Evolutionary conservation across 2,888 invertebrate genomes (phyloP), one percentile per base, ranked within the genome.

Genomic region (Troilus luridus): DNA sequence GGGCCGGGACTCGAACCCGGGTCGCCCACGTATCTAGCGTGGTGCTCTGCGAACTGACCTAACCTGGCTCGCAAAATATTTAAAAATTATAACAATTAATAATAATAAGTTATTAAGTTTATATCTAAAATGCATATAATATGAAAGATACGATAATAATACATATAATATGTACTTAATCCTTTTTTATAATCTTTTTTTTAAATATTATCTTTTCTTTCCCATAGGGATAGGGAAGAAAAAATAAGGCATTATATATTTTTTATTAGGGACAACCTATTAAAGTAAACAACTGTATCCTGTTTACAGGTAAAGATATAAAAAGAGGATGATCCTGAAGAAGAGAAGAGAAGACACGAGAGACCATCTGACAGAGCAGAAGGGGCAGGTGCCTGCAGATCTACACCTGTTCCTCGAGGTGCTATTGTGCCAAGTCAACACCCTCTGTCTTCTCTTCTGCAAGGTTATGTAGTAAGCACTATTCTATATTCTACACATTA

Each of bases 361-460:
- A 56, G 85, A 85, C 56, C 85, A 85, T 85, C 85, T 85, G 85
- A 85, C 85, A 85, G 85, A 54, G 54, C 81, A 81, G 17, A 54
- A 41, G 54, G 81, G 9, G 56, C 85, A 85, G 85, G 85, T 85
- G 85, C 56, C 21, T 56, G 56, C 56, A n/a, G 54, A 54, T n/a
- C 85, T 54, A n/a, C 85, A 85, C 85, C 85, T 85, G 85, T 85
- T n/a, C 21, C n/a, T 41, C 8, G 3, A 19, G 21, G 41, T 21
- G 54, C 56, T n/a, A 56, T 58, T 56, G 85, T 85, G 85, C 85
- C 85, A 85, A 85, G 85, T 85, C 85, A 56, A 81, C 81, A 56
- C 41, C 54, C 54, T 41, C 19, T 81, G 19, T 85, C 85, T 85
- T n/a, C 85, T 85, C 56, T 85, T 58, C n/a, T 85, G 12, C n/a